Conservation (phyloP, 2,113 vertebrate species). For the Calidris pygmaea region DNA sequence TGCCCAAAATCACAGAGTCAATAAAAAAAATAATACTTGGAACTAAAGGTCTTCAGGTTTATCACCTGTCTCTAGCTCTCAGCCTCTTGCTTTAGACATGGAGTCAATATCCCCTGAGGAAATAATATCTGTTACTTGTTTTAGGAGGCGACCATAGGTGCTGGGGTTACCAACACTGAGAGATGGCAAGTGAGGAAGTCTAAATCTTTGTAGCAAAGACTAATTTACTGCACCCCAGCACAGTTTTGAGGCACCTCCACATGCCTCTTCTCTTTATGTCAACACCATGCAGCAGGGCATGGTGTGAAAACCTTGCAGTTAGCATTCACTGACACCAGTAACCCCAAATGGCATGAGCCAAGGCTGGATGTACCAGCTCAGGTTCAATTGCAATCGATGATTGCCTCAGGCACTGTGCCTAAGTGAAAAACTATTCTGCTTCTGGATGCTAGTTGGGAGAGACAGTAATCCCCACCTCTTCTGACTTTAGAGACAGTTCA, state of each 20-base stretch:
- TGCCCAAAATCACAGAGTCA: neutral
- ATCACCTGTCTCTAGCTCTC: neutral
- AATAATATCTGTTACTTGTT: neutral
- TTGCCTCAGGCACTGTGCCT: neutral
- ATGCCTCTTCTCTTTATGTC: neutral
- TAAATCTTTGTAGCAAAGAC: neutral
- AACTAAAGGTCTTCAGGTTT: neutral
- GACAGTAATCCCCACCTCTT: neutral
- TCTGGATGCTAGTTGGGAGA: neutral
- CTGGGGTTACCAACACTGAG: neutral
- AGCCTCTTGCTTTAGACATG: neutral
- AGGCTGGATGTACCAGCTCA: neutral
- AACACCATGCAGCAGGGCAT: fast-evolving
- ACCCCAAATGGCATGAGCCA: neutral
- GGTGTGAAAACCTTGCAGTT: neutral
- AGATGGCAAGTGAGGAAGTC: neutral
- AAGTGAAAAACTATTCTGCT: neutral
- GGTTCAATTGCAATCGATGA: neutral
- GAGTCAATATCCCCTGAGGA: neutral
- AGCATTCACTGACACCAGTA: neutral
- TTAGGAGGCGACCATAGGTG: neutral
- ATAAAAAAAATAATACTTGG: neutral
- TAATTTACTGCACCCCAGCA: neutral
- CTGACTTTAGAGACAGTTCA: neutral
- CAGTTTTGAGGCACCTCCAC: neutral